Conservation (phyloP, 2,888 invertebrate genomes). For the Drosophila melanosoma region DNA sequence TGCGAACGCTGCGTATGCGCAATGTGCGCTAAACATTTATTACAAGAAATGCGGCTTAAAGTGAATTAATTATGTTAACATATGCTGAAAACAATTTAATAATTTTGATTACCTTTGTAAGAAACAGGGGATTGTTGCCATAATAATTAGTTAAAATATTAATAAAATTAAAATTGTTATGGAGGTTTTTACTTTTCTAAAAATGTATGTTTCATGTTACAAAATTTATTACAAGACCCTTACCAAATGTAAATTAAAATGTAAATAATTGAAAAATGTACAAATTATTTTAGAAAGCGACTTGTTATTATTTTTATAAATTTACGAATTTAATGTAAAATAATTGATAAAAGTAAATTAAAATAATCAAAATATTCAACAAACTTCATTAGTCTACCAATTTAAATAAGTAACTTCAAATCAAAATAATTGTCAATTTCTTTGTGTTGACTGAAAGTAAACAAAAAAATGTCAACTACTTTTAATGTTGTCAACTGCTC, state of each 20-base stretch:
- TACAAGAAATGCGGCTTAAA: background rate
- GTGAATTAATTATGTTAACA: background rate
- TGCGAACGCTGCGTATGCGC: conserved; percentile 55
- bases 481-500: background rate
- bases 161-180: background rate
- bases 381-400: background rate
- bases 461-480: background rate
- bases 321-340: background rate
- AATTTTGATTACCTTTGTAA: background rate
- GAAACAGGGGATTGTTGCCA: background rate
- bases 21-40: background rate
- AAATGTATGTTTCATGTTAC: too few relatives aligned
- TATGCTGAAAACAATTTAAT: background rate
- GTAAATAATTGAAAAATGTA: background rate
- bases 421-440: background rate
- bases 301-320: background rate
- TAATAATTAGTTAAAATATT: background rate
- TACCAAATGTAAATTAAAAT: background rate
- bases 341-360: background rate
- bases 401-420: background rate
- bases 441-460: background rate
- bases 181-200: background rate
- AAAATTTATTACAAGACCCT: background rate
- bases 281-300: rapidly evolving
- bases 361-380: background rate